Base-by-base conservation (phyloP, 2,113 vertebrate species). In the Burhinus bistriatus region DNA sequence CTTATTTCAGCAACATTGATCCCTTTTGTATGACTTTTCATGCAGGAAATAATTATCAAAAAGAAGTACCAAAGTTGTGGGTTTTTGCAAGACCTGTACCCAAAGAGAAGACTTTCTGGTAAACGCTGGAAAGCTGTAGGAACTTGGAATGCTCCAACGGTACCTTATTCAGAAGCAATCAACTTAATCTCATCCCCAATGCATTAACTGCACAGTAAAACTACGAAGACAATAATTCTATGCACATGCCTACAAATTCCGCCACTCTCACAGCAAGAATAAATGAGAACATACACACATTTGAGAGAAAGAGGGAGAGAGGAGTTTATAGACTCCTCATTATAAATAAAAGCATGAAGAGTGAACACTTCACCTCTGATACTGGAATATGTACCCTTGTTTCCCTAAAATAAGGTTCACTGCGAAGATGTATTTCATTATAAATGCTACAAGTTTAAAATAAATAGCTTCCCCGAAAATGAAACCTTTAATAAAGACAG, bases 401-500 rank as follows among this genome's bases (percentile, higher is more conserved):
- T 87, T 84, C 57, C 16, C 52, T 82, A 68, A 73, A 86, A 83
- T 55, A 58, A 59, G 68, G 36, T 16, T 49, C n/a, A 27, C 42
- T 12, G 10, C 12, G 40, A 73, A 89, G 72, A 75, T 2, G 2
- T 8, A 44, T 78, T 82, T 84, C 25, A 75, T 83, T 68, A 57
- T 36, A 84, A 75, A 78, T 22, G 30, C 44, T 23, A 25, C 11
- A 15, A 26, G 30, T 81, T 89, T 76, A 38, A 92, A 96, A 95
- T 49, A 85, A 79, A 91, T n/a, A 66, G n/a, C 70, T 90, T 68
- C 25, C n/a, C 55, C 1, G 0, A 38, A 94, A 68, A 72, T n/a
- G n/a, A 69, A 72, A 83, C 54, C 54, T 88, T 95, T 85, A 85
- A 15, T 47, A 83, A 78, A 83, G 90, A 89, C 90, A 96, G 90